Base-by-base conservation (phyloP, 2,113 vertebrate genomes). In the Upupa epops region DNA sequence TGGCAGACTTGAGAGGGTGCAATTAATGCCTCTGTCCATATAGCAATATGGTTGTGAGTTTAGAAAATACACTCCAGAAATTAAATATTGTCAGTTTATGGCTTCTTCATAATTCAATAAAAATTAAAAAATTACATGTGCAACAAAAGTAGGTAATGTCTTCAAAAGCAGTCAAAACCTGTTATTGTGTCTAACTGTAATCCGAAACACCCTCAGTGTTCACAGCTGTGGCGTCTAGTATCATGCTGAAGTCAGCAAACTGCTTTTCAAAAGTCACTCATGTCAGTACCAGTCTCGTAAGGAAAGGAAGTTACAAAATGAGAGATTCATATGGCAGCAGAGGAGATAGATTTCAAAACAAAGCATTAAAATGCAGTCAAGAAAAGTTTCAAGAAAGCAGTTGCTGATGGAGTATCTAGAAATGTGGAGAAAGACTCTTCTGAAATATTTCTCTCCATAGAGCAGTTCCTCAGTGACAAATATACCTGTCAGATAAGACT, bases 101-200 rank as follows among this genome's bases (percentile, higher is more conserved):
- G 3, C 7, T 51, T 6, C 2, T 54, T 56, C 8, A n/a, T 61
- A 73, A 61, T 34, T 48, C 5, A 65, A 76, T 15, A 64, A 83
- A 79, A 68, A 40, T 0, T 36, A 28, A 74, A n/a, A 9, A 37
- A 49, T 19, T 34, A 24, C 14, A 52, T 52, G 58, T 60, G 2
- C 13, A 66, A 6, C 37, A 2, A 54, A 49, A 8, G 5, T 13
- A 29, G 8, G 11, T 31, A 9, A 21, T 52, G 4, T 74, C 26
- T 46, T 87, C 36, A 60, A 32, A 34, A 73, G 3, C 37, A 76
- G 45, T 29, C 8, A 83, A 83, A 94, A 51, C 9, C 9, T 52
- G 4, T 46, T 70, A 40, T 0, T 3, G 5, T 1, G 1, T 64
- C 3, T 49, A 77, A 2, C 6, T 29, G 13, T 51, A 48, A 69